Conservation (phyloP, 2,888 invertebrate genomes). For the Conistra vaccinii region DNA sequence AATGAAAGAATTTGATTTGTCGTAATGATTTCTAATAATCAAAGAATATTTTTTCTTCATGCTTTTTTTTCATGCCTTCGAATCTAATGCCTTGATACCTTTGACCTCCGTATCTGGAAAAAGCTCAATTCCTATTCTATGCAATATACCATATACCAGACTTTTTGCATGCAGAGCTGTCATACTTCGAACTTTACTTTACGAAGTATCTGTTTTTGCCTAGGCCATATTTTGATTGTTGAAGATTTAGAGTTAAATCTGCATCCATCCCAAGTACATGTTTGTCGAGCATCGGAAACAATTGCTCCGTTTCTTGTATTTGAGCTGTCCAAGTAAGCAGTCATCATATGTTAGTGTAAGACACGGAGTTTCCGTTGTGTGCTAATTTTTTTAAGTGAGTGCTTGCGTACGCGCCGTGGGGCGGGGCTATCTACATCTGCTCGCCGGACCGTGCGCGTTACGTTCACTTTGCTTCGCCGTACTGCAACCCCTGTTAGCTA, state of each 20-base stretch:
- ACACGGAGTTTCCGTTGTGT: constrained; percentile 85
- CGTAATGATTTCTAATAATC: neutral
- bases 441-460: constrained; percentile 82
- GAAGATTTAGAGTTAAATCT: neutral
- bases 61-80: neutral
- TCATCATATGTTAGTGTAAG: constrained; percentile 71
- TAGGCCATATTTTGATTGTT: neutral
- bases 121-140: neutral
- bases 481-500: constrained; percentile 82
- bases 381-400: constrained; percentile 86
- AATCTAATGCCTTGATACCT: neutral
- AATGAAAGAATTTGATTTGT: neutral
- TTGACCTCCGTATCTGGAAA: neutral
- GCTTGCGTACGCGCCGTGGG: constrained; percentile 76
- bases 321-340: constrained; percentile 60
- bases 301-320: constrained; percentile 32
- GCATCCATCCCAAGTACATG: neutral
- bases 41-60: neutral
- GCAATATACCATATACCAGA: neutral
- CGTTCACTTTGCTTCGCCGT: constrained; percentile 84
- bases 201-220: neutral
- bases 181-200: neutral
- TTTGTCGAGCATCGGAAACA: constrained; percentile 26
- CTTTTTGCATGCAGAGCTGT: neutral
- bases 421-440: constrained; percentile 85